phyloP scores from a whole-genome alignment of 1,140 invertebrate genomes.

The Eubasilissa regina region DNA sequence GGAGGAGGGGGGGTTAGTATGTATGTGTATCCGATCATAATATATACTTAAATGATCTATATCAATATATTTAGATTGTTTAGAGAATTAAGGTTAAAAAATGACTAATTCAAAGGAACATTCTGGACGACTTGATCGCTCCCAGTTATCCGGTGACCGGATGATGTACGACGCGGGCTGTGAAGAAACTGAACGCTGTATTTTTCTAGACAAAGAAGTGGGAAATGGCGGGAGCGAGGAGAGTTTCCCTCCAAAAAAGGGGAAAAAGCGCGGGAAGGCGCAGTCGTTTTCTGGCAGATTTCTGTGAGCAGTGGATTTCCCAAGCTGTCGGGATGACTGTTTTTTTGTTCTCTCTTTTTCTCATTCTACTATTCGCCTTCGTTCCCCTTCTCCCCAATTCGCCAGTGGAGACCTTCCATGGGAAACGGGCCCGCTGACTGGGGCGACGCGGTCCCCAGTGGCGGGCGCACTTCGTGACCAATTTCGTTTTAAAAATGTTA shows the following conservation, averaged over 20 bases:
- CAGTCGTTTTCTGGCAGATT: constrained; percentile 54
- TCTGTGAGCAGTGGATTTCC: constrained; percentile 59
- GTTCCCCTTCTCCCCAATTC: constrained; percentile 40
- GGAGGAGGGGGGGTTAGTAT: no score
- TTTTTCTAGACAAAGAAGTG: constrained; percentile 37
- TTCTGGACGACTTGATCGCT: not conserved
- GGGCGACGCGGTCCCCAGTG: constrained; percentile 47
- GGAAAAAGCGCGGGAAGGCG: constrained; percentile 44
- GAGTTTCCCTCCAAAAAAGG: constrained; percentile 45
- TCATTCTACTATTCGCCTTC: not conserved
- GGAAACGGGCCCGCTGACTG: constrained; percentile 59
- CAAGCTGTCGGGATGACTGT: constrained; percentile 57
- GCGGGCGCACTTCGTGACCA: not conserved
- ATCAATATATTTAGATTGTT: no score
- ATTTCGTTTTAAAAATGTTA: no score
- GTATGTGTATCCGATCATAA: no score
- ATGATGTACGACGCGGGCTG: constrained; percentile 10
- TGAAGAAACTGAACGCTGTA: constrained; percentile 32
- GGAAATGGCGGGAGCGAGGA: constrained; percentile 29
- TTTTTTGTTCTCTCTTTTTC: constrained; percentile 51
- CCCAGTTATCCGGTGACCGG: not conserved
- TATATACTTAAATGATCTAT: no score
- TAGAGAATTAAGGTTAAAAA: not conserved
- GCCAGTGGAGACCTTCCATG: constrained; percentile 59
- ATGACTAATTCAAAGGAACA: no score